These are phyloP conservation scores for Synanceia verrucosa DNA, from an alignment of 2,797 vertebrate species.

Conservation along the genomic window DNA sequence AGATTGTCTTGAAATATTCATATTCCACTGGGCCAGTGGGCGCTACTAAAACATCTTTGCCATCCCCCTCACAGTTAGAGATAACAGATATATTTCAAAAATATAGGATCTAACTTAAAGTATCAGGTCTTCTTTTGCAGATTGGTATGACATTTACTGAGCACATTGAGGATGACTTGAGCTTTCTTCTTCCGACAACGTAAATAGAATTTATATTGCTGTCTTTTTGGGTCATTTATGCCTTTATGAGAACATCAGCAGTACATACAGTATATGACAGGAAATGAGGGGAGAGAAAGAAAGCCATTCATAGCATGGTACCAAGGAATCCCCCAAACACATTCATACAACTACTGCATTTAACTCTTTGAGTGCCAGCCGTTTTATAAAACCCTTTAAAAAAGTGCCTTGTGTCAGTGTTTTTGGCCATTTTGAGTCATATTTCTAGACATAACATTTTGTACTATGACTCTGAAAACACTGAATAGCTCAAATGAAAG, in stretches of 20 bases:
- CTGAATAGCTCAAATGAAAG: too few relatives aligned
- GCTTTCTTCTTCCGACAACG: not conserved
- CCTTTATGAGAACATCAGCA: not conserved
- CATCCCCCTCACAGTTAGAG: not conserved
- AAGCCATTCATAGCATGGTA: not conserved
- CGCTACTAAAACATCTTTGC: not conserved
- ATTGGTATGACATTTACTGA: not conserved
- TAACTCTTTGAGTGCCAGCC: too few relatives aligned
- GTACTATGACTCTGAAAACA: too few relatives aligned
- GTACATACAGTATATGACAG: not conserved
- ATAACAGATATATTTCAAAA: not conserved
- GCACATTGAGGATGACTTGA: not conserved
- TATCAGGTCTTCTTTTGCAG: not conserved
- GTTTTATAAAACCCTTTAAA: too few relatives aligned
- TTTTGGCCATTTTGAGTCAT: too few relatives aligned
- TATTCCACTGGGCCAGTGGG: not conserved
- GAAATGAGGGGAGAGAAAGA: not conserved
- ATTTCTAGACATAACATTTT: too few relatives aligned
- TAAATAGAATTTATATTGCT: too few relatives aligned
- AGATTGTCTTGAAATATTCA: not conserved
- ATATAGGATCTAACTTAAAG: not conserved
- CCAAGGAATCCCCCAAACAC: not conserved
- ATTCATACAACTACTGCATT: not conserved
- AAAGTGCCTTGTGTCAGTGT: too few relatives aligned
- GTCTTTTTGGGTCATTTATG: not conserved